Evolutionary conservation across 2,888 invertebrate species (phyloP), one percentile per base, ranked within the genome.

Genomic region (Ochropacha duplaris): DNA sequence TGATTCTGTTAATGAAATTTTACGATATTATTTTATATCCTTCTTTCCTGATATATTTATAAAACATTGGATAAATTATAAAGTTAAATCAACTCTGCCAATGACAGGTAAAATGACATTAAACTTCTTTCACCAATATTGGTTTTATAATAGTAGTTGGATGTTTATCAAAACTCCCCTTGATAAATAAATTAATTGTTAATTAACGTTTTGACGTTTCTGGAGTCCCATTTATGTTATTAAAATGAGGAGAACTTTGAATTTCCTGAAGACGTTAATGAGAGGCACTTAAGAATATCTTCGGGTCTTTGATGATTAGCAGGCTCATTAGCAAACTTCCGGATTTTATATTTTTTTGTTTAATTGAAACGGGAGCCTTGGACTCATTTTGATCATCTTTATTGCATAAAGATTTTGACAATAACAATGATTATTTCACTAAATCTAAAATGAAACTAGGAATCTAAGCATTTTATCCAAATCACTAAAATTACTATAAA

Each of bases 231-330:
- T 52, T 52, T 52, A 52, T 52, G 31, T 52, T 52, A 52, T 52
- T 52, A 52, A n/a, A n/a, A 52, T 52, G 52, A 52, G 31, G 22
- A 22, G 52, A 52, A 52, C 19, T 51, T 51, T 31, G 28, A 51
- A 31, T 51, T 51, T 51, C 28, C 26, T 19, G 28, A 31, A 51
- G 51, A 51, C 51, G 51, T 52, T 52, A 34, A 52, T 52, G 52
- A 52, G 52, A 52, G 52, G 52, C 52, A 52, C 52, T 52, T 52
- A 52, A 22, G 52, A 31, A 52, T 52, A 52, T 52, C 52, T 52
- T 31, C 19, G 52, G 31, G 19, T 52, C 52, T 52, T 52, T 52
- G 52, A 52, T 52, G 52, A 52, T 52, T 52, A 52, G 52, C 52
- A 28, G 31, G 52, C 12, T 52, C 52, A 31, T 52, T 52, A 52